Percentiles rank a stretch among this genome's conserved stretches.
Evolutionary conservation across 2,888 invertebrate species (phyloP).

Genomic region (Mythimna loreyi): DNA sequence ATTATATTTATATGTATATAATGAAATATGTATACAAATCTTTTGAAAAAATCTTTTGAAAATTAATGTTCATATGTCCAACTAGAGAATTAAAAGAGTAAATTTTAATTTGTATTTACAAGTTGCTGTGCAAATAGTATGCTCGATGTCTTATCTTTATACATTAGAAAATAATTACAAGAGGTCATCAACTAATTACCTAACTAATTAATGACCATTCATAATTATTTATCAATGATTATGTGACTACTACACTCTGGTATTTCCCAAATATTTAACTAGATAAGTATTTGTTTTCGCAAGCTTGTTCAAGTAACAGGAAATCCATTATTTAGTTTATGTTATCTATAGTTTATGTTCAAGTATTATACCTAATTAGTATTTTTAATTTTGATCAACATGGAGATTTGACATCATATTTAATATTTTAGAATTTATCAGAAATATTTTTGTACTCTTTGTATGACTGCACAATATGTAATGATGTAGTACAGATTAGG

Average conservation of each 20-base stretch:
- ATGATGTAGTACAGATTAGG: neutral
- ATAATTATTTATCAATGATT: neutral
- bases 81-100: too few species aligned
- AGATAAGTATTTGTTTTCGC: neutral
- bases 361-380: neutral
- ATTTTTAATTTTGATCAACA: neutral
- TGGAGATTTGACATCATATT: neutral
- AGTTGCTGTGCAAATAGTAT: constrained; percentile 30
- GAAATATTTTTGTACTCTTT: neutral
- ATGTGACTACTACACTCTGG: constrained; percentile 9
- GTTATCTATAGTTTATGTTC: neutral
- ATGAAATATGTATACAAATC: too few species aligned
- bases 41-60: neutral
- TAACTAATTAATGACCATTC: neutral
- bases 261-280: neutral
- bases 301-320: neutral
- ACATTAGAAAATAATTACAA: constrained; percentile 29
- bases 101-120: neutral
- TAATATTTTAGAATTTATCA: neutral
- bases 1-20: too few species aligned
- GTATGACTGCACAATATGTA: neutral
- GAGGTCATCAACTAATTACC: too few species aligned
- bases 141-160: neutral
- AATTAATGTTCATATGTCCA: neutral
- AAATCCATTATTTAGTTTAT: neutral